phyloP scores from a whole-genome alignment of 2,797 vertebrate genomes.

The Typhlichthys subterraneus region DNA sequence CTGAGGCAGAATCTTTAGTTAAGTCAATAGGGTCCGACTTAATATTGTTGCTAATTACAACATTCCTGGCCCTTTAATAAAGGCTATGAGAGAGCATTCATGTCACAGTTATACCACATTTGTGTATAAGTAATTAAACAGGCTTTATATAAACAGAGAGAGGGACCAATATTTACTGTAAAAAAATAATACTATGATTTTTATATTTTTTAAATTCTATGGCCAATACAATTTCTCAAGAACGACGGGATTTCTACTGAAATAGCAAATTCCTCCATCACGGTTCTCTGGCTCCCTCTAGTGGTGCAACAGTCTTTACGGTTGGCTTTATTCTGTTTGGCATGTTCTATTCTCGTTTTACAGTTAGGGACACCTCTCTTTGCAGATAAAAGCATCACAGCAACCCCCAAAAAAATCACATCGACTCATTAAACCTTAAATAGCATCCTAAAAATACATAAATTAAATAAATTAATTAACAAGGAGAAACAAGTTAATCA shows the following conservation, averaged over 20 bases:
- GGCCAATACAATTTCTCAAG: too few relatives aligned
- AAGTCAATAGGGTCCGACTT: background rate
- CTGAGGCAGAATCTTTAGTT: background rate
- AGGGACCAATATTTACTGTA: too few relatives aligned
- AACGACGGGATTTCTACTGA: background rate
- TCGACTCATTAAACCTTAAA: constrained; percentile 73
- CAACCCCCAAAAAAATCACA: constrained; percentile 62
- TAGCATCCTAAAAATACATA: constrained; percentile 80
- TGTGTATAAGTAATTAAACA: too few relatives aligned
- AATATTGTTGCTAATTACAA: too few relatives aligned
- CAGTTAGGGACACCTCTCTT: constrained; percentile 54
- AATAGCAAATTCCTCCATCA: constrained; percentile 29
- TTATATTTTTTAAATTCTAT: too few relatives aligned
- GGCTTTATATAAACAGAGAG: too few relatives aligned
- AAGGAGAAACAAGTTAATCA: constrained; percentile 61
- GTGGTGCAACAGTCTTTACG: constrained; percentile 58
- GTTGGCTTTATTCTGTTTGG: constrained; percentile 68
- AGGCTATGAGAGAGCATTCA: too few relatives aligned
- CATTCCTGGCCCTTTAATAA: too few relatives aligned
- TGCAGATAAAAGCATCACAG: constrained; percentile 60
- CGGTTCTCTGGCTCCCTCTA: constrained; percentile 41
- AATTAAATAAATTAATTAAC: constrained; percentile 79
- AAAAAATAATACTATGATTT: too few relatives aligned
- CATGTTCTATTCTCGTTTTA: constrained; percentile 56
- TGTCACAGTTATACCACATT: too few relatives aligned